Evolutionary conservation across 2,888 invertebrate genomes (phyloP), one percentile per base, ranked within the genome.

Genomic region (Pristionchus mayeri): DNA sequence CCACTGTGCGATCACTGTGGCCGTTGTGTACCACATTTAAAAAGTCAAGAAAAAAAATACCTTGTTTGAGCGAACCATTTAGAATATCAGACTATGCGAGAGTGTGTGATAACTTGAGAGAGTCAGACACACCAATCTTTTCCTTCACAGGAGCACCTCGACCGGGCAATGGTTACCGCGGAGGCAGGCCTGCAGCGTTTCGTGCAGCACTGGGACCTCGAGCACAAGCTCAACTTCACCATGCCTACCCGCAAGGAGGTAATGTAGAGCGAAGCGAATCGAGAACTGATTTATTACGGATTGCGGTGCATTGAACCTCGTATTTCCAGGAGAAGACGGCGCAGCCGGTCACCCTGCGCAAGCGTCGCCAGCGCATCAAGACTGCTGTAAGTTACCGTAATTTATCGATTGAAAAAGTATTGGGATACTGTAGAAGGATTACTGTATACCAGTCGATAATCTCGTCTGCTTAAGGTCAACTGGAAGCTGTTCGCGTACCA

Each of bases 401-500:
- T n/a, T n/a, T n/a, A n/a, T n/a, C n/a, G n/a, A n/a, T n/a, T n/a
- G n/a, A n/a, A n/a, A n/a, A n/a, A n/a, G n/a, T n/a, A n/a, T n/a
- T n/a, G n/a, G n/a, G n/a, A n/a, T n/a, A n/a, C n/a, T n/a, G 50
- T 78, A 18, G 27, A 1, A n/a, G 76, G 34, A 34, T 30, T 27
- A 78, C 50, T 40, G 34, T 78, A 50, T 16, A 11, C n/a, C 9
- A 63, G 30, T 75, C 40, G 44, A 40, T 71, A 24, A 71, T 71
- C 6, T n/a, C n/a, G n/a, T n/a, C n/a, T n/a, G n/a, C n/a, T 87
- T 11, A 84, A 82, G 60, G 96, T 96, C 30, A 98, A 98, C 94
- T 97, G 97, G 96, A 95, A 95, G 81, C 94, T 97, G 89, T 98
- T 99, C 94, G 98, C 97, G 94, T 97, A 96, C 94, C 96, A 97